Base-by-base conservation (phyloP, 2,797 vertebrate genomes). In the Lepidocolaptes lacrymiger region DNA sequence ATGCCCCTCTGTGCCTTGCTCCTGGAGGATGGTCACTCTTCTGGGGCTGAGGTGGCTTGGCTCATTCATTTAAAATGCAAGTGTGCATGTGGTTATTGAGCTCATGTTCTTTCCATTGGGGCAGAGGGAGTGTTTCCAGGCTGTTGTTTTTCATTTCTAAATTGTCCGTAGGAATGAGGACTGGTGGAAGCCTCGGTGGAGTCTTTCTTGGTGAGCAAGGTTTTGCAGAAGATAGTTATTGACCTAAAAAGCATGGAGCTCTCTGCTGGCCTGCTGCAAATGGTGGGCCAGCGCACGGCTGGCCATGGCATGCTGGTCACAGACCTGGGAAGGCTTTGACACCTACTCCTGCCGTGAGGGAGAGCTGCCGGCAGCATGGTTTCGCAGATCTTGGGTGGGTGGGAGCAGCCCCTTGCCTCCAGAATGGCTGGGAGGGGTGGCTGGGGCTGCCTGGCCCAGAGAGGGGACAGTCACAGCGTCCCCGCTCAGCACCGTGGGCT, bases 401-500 rank as follows among this genome's bases (percentile, higher is more conserved):
- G 34, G 48, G 32, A 90, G 63, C 63, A 55, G 55, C 63, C 51
- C 34, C 9, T 1, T 21, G 59, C 49, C 61, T n/a, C 52, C 79
- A 13, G 41, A 61, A 56, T 3, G 67, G 39, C 71, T 46, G 30
- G 10, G 54, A 52, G 5, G 34, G 23, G 51, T 4, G 7, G 36
- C 51, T 2, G 1, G 37, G 51, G 39, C 61, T 30, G 52, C 51
- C 39, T 28, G 73, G 30, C 61, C 18, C 0, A 0, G 55, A 72
- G 46, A 62, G 44, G 56, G 41, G 37, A 6, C 5, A 19, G 67
- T 43, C 2, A 0, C 2, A 0, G 36, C 22, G 16, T 39, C 48
- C 51, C 41, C 19, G 52, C 52, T 69, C 3, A 4, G 41, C 41
- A 23, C 63, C 71, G 20, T 2, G 34, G 28, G 27, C 30, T 62